These are phyloP conservation scores for Acyrthosiphon pisum DNA, from an alignment of 1,140 invertebrate species.

Conservation along the genomic window DNA sequence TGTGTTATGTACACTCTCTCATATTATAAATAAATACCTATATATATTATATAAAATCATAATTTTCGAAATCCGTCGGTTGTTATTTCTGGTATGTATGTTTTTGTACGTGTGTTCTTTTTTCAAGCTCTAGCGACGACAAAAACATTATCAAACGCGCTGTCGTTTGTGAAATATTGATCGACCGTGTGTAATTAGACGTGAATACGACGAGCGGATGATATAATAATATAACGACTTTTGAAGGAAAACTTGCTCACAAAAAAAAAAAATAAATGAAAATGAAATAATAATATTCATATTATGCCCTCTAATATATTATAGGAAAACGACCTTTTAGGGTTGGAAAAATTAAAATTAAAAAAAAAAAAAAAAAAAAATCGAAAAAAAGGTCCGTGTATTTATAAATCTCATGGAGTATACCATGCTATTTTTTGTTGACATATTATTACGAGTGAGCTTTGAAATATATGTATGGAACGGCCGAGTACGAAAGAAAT, in stretches of 20 bases:
- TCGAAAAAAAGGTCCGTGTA: neutral
- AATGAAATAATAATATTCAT: conserved; percentile 5
- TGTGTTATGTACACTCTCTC: neutral
- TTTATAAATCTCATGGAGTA: conserved; percentile 28
- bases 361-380: conserved; percentile 5
- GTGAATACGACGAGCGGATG: conserved; percentile 23
- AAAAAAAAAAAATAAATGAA: neutral
- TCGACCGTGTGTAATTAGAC: conserved; percentile 47
- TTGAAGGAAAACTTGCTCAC: conserved; percentile 4
- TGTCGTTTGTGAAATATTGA: conserved; percentile 23
- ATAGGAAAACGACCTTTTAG: conserved; percentile 29
- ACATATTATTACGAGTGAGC: conserved; percentile 5
- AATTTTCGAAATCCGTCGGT: neutral
- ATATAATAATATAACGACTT: conserved; percentile 39
- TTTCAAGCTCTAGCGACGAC: neutral
- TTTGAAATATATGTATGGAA: neutral
- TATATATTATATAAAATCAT: neutral
- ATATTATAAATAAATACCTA: no score
- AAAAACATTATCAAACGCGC: neutral
- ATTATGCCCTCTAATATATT: conserved; percentile 12
- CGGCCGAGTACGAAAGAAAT: neutral
- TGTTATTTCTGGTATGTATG: neutral
- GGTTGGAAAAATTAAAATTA: conserved; percentile 19
- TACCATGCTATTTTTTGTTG: neutral
- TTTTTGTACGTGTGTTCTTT: neutral